A percentile compares a stretch with the other conserved stretches of the same genome.
Evolutionary conservation across 2,888 invertebrate species (phyloP).

Genomic region (Platycnemis pennipes): DNA sequence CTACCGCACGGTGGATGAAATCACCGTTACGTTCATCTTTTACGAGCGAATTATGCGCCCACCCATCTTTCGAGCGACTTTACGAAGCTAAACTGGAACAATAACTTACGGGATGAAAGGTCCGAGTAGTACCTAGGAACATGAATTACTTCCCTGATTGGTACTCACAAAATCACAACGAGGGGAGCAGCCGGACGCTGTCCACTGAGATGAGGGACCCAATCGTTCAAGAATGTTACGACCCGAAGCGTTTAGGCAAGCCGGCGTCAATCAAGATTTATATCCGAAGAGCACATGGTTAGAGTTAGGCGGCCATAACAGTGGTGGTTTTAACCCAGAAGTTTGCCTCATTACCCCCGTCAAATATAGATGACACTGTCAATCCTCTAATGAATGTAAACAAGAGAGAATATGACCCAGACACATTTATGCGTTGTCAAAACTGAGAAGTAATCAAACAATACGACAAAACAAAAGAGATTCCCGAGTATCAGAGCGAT

Average conservation of each 20-base stretch:
- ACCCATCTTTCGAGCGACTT: not conserved
- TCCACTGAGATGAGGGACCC: not conserved
- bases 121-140: not conserved
- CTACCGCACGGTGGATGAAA: not conserved
- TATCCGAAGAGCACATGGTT: not conserved
- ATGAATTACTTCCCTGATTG: not conserved
- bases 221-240: not conserved
- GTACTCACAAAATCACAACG: not conserved
- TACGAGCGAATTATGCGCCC: not conserved
- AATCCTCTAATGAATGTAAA: not conserved
- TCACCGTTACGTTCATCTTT: not conserved
- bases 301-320: not conserved
- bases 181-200: not conserved
- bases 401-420: not conserved
- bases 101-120: not conserved
- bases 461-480: not conserved
- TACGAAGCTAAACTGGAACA: not conserved
- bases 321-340: not conserved
- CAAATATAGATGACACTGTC: not conserved
- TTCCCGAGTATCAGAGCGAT: not conserved
- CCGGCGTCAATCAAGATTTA: not conserved
- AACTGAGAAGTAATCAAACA: not conserved
- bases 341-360: not conserved
- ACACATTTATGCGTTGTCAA: not conserved
- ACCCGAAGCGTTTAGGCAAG: not conserved